Evolutionary conservation across 2,888 invertebrate genomes (phyloP), one percentile per base, ranked within the genome.

Genomic region (Hedya salicella): DNA sequence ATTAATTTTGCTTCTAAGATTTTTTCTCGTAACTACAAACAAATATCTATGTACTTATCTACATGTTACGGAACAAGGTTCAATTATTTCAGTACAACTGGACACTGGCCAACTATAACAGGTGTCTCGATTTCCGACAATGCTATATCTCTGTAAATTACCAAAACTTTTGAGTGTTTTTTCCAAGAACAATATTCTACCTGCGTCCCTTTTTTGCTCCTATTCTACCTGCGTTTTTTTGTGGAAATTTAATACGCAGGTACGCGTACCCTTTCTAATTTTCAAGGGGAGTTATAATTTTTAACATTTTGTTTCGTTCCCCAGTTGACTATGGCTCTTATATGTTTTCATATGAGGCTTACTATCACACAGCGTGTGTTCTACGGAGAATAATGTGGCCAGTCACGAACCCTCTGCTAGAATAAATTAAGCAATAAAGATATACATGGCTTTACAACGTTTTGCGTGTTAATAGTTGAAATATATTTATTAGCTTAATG

Each of bases 151-250:
- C 21, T 53, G 6, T 36, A 36, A 14, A 59, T 59, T 60, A 32
- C 46, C 44, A 11, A 17, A 65, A 32, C 32, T 57, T 3, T 39
- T 39, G 16, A 39, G 46, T 52, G 59, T 39, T 52, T 49, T 49
- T 30, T 13, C 59, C 32, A 57, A 9, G 9, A 14, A 46, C 32
- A 40, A 36, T 59, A 25, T 59, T 66, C 16, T 66, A 66, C 66
- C 66, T 66, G 66, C 54, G 54, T 32, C 60, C 64, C n/a, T 48
- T 66, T 66, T 65, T 66, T 65, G 11, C 39, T 4, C 36, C 53
- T 21, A n/a, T 30, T 50, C 56, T 66, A 66, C 66, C 66, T 66
- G 66, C 19, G 53, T 49, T 61, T 60, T 66, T 65, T 61, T 52
- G 17, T 59, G n/a, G 14, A 48, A 32, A 48, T 14, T 44, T 61